Base-by-base conservation (phyloP, 53 echinoderm and acorn worm genomes). In the Paracentrotus lividus region DNA sequence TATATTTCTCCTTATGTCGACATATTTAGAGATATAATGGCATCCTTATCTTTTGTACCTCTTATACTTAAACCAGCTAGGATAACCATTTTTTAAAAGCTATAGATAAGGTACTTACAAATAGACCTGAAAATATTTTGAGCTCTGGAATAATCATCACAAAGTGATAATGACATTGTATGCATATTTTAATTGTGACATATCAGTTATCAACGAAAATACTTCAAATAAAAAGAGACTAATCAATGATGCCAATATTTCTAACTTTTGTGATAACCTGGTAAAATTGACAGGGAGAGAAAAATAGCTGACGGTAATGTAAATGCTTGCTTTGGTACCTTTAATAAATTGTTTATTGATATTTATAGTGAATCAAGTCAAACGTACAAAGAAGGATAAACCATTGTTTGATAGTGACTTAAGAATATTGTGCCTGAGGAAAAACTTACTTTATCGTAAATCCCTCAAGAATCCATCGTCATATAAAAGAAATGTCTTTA, bases 61-160 rank as follows among this genome's bases (percentile, higher is more conserved):
- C 64, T 64, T n/a, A 64, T 64, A 6, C 64, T 24, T 27, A 64
- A 64, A 27, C 64, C 21, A 64, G 29, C 64, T 12, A 64, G 64
- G 29, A 64, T 64, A 64, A 64, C 21, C 21, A 24, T 1, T 64
- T 2, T 1, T 29, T 64, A 26, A n/a, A n/a, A 64, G 64, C 64
- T 6, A 64, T 29, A 24, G 56, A 56, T 56, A 56, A 15, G 15
- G 18, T 56, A 56, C 18, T 64, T 64, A 64, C 64, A 64, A 64
- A n/a, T 64, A 64, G 64, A 64, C 8, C 60, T 59, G 60, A 59
- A 59, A 59, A 59, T 59, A 59, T 64, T 24, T 64, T 64, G 64
- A 64, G 64, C 8, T 1, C 26, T 64, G 64, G 64, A 6, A 64
- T 64, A 64, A 64, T 64, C 29, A 3, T 26, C 3, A 64, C 64